Evolutionary conservation across 2,797 vertebrate genomes (phyloP).

Genomic region (Acanthornis magna): DNA sequence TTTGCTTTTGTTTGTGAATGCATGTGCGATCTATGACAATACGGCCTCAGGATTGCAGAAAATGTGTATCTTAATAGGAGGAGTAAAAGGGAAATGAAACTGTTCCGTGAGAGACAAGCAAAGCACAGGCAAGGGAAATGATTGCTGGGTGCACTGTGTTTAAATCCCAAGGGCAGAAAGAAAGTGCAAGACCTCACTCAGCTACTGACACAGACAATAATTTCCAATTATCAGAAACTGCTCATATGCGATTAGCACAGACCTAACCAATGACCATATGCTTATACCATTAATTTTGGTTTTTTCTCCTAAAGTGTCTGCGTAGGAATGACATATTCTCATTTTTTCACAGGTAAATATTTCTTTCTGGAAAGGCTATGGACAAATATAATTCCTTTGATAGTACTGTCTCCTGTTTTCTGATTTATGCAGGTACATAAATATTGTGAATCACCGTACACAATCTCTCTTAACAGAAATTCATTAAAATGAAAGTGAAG

Average conservation of each 20-base stretch:
- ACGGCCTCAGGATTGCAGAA: background rate
- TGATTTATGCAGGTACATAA: background rate
- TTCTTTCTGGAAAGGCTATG: background rate
- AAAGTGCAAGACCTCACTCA: constrained; percentile 13
- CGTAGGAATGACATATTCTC: background rate
- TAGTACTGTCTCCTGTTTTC: background rate
- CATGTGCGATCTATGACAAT: background rate
- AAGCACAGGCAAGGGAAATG: background rate
- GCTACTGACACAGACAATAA: constrained; percentile 30
- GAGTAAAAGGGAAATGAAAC: background rate
- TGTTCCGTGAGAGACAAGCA: background rate
- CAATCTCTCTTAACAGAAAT: background rate
- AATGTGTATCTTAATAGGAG: background rate
- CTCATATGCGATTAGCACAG: constrained; percentile 23
- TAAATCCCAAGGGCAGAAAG: background rate
- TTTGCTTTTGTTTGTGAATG: background rate
- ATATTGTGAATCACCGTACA: background rate
- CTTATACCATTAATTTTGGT: background rate
- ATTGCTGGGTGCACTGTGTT: background rate
- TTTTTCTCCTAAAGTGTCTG: background rate
- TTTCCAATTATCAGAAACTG: constrained; percentile 54
- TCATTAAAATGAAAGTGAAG: background rate
- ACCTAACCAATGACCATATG: background rate
- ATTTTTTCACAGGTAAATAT: background rate
- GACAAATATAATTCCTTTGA: background rate